These are phyloP conservation scores for Aspidiotus rigidus DNA, from an alignment of 2,888 invertebrate genomes.

Conservation along the genomic window DNA sequence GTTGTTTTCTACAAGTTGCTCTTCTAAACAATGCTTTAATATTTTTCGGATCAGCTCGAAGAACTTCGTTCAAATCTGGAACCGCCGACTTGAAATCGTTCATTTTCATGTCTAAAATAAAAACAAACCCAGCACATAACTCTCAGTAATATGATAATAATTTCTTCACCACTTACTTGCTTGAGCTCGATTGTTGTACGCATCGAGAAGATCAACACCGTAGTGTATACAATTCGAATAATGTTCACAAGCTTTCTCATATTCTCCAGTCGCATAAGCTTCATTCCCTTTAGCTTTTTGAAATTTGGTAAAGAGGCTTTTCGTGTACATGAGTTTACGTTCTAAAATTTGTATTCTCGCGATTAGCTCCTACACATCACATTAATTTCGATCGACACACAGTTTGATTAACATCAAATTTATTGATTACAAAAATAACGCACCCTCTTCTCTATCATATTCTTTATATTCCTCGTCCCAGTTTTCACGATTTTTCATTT, in stretches of 20 bases:
- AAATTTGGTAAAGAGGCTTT: not conserved
- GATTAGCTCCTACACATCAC: too few species aligned
- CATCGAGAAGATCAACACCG: not conserved
- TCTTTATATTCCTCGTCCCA: not conserved
- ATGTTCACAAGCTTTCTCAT: constrained; percentile 11
- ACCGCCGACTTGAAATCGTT: constrained; percentile 9
- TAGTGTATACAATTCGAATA: constrained; percentile 16
- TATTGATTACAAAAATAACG: not conserved
- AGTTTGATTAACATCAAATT: not conserved
- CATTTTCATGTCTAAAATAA: constrained; percentile 20
- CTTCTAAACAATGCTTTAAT: constrained; percentile 34
- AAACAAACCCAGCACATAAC: too few species aligned
- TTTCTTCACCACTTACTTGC: not conserved
- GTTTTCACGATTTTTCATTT: not conserved
- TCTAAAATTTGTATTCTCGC: not conserved
- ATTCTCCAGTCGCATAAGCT: not conserved
- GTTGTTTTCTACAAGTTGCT: constrained; percentile 10
- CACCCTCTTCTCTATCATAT: not conserved
- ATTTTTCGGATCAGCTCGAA: constrained; percentile 30
- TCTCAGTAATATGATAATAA: not conserved
- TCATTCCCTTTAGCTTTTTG: constrained; percentile 13
- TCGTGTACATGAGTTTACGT: not conserved
- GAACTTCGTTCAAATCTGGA: constrained; percentile 27
- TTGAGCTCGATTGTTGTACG: constrained; percentile 25
- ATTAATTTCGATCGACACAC: too few species aligned